Evolutionary conservation across 2,888 invertebrate genomes (phyloP), one percentile per base, ranked within the genome.

Genomic region (Embidobia sp.): DNA sequence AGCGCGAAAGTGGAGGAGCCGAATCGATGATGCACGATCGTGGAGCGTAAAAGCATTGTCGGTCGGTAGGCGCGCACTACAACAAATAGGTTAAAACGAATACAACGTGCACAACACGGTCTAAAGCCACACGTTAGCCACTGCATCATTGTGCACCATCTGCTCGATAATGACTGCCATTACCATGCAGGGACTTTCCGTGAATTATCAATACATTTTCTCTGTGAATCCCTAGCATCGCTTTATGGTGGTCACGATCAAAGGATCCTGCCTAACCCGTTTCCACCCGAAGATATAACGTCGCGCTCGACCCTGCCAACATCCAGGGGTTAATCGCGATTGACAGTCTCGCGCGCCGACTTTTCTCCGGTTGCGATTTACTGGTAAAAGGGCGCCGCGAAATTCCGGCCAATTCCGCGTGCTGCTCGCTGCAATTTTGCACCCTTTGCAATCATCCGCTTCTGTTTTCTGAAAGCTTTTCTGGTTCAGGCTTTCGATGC

Each of bases 111-210:
- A 82, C 86, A 74, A 86, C 87, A 86, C 84, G 75, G 61, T 63
- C 75, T 57, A 69, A 76, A 76, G 86, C 83, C 84, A 79, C 80
- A 79, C 79, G 80, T 85, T 84, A 83, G 82, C 84, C 86, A 85
- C 86, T 87, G 88, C 87, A 87, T 88, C 88, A 87, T 87, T 86
- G 85, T 82, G 86, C 88, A 85, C 86, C 88, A 88, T 88, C 88
- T 88, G 88, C 83, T 85, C 83, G 84, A 85, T 88, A 88, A 89
- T 89, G 88, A 88, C 87, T 84, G 80, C 83, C 86, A 87, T 88
- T 88, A 87, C 85, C 83, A 80, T 76, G 83, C 82, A 85, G 82
- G 86, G 86, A 86, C 86, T 88, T 87, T 87, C 84, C 82, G 81
- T 86, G 85, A 88, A 87, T 88, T 88, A 88, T 87, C 86, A 85